These are phyloP conservation scores for Hippoglossus stenolepis DNA, from an alignment of 2,113 vertebrate species.

Conservation along the genomic window DNA sequence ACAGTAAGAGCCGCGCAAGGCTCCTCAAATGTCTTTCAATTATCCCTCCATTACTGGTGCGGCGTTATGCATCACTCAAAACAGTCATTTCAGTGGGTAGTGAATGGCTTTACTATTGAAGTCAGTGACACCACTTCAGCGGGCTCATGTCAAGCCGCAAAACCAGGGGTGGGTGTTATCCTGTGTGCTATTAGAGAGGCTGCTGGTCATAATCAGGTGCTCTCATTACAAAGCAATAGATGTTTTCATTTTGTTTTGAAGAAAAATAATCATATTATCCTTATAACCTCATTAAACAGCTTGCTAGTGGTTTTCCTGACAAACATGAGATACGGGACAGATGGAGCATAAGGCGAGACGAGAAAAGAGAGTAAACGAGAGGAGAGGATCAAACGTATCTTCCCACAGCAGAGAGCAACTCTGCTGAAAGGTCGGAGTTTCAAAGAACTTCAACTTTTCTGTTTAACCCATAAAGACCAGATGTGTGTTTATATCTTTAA, in stretches of 20 bases:
- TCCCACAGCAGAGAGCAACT: conserved; percentile 14
- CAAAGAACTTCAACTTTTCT: not conserved
- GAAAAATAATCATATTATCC: conserved; percentile 49
- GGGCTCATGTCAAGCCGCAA: not conserved
- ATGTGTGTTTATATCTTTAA: no score
- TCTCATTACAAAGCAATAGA: conserved; percentile 11
- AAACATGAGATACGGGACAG: no score
- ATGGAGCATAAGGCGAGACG: no score
- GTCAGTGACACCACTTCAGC: not conserved
- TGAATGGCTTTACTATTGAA: conserved; percentile 32
- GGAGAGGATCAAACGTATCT: conserved; percentile 32
- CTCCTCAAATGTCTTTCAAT: conserved; percentile 62
- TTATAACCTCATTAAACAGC: conserved; percentile 61
- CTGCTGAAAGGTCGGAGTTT: not conserved
- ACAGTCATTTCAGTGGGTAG: not conserved
- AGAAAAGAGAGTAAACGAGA: conserved; percentile 17
- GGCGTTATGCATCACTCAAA: conserved; percentile 26
- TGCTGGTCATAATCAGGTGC: conserved; percentile 30
- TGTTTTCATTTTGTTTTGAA: conserved; percentile 18
- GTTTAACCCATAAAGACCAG: not conserved
- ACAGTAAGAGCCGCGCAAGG: conserved; percentile 19
- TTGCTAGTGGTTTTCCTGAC: conserved; percentile 31
- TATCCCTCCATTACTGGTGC: conserved; percentile 31
- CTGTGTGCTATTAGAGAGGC: conserved; percentile 2
- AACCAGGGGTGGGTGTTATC: not conserved